A percentile compares a stretch with the other conserved stretches of the same genome.
These are phyloP conservation scores for Boloria selene DNA, from an alignment of 2,888 invertebrate species.

Conservation along the genomic window DNA sequence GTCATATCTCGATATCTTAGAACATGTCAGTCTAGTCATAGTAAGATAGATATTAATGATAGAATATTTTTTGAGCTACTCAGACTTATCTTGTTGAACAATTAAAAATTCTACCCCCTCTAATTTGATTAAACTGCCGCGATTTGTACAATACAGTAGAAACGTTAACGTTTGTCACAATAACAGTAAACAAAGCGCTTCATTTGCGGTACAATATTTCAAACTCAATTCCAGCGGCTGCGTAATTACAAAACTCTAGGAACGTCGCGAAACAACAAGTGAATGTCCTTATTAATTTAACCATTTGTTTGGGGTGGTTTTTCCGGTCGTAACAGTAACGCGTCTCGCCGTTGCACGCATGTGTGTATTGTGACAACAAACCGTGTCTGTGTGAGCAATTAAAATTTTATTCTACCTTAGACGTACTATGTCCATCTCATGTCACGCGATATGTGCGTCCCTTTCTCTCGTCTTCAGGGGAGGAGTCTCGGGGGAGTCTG, in stretches of 20 bases:
- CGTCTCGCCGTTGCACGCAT: constrained; percentile 62
- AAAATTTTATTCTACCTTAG: constrained; percentile 82
- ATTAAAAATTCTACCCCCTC: not conserved
- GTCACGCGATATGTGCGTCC: constrained; percentile 62
- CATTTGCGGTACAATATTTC: constrained; percentile 44
- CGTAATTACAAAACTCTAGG: constrained; percentile 55
- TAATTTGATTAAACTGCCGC: not conserved
- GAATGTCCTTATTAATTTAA: constrained; percentile 75
- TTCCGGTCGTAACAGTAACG: constrained; percentile 67
- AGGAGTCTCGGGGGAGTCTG: constrained; percentile 85
- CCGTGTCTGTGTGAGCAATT: constrained; percentile 76
- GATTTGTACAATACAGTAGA: not conserved
- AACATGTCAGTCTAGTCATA: constrained; percentile 15
- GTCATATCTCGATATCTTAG: constrained; percentile 49
- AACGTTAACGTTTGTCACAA: constrained; percentile 13
- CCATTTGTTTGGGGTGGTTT: constrained; percentile 76
- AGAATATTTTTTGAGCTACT: not conserved
- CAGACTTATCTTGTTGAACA: not conserved
- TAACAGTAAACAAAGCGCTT: constrained; percentile 44
- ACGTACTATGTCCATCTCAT: constrained; percentile 62
- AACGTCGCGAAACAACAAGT: constrained; percentile 49
- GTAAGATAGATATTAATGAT: not conserved
- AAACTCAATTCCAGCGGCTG: constrained; percentile 45
- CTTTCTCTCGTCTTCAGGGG: constrained; percentile 75
- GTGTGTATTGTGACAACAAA: constrained; percentile 57